Evolutionary conservation across 2,797 vertebrate species (phyloP), one percentile per base, ranked within the genome.

Genomic region (Pseudomugil tenellus): DNA sequence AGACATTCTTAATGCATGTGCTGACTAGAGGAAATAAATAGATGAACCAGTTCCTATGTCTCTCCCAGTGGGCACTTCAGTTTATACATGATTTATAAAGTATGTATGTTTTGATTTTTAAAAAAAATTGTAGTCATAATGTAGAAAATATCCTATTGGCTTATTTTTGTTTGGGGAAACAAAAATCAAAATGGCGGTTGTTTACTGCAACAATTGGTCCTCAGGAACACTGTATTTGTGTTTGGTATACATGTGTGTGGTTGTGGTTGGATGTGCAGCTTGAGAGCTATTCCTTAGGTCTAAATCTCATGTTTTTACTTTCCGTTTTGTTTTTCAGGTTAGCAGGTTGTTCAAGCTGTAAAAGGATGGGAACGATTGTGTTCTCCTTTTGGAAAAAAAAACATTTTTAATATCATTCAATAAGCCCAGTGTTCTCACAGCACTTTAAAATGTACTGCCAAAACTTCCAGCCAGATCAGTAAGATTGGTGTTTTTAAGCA

Each of bases 21-120:
- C 87, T 76, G 81, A 87, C 69, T 90, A 92, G 86, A 84, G 63
- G 89, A 46, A 63, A 37, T 12, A 86, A 88, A 68, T 92, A 90
- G 86, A 89, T 84, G 35, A 87, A 79, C 84, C 77, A 78, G 81
- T 79, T 87, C 84, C 77, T 71, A 56, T 77, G 72, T 83, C 70
- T 90, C 70, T 84, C 81, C 83, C 69, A 32, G 39, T 67, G 70
- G 89, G 74, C 86, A 75, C 81, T 87, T 92, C 83, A 80, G 83
- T 87, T 82, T 85, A 81, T 89, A 88, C 79, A 83, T 86, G 78
- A 86, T 89, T 92, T 90, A 72, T 83, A 87, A 88, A 90, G 74
- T 79, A 81, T 89, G 87, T 93, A 86, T 89, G 88, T 92, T 93
- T 41, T 90, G 84, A 91, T 86, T 92, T 91, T 92, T 91, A 88